Conservation (phyloP, 1,140 invertebrate genomes). For the Drosophila tani region DNA sequence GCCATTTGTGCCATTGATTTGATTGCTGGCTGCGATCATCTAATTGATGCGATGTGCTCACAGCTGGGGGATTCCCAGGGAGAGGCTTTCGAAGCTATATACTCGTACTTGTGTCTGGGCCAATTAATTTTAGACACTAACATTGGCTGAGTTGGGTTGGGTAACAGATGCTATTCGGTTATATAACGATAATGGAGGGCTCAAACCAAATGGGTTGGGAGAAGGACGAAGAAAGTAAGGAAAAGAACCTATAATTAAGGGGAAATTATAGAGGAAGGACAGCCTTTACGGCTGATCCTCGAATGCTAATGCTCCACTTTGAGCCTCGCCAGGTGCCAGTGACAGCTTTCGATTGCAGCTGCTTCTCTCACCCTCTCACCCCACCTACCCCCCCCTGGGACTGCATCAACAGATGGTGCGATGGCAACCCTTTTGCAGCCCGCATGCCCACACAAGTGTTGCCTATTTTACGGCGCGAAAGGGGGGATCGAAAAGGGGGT, state of each 20-base stretch:
- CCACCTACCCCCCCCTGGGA: background rate
- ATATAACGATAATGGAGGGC: background rate
- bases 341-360: constrained; percentile 17
- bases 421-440: constrained; percentile 26
- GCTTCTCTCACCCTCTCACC: too few species aligned
- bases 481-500: background rate
- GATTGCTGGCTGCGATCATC: constrained; percentile 48
- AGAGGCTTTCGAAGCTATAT: background rate
- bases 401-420: constrained; percentile 41
- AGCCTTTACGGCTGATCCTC: too few species aligned
- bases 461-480: constrained; percentile 40
- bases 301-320: too few species aligned
- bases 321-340: constrained; percentile 3
- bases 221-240: too few species aligned
- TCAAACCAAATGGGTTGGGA: background rate
- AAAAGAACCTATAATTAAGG: too few species aligned
- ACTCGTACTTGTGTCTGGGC: constrained; percentile 3
- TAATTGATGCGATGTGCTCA: constrained; percentile 43
- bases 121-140: constrained; percentile 28
- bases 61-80: constrained; percentile 3
- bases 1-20: constrained; percentile 62
- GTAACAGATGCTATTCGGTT: background rate
- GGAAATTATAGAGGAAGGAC: too few species aligned
- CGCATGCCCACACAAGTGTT: constrained; percentile 32
- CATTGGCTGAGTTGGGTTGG: background rate